Conservation (phyloP, 2,797 vertebrate genomes). For the Myotis myotis region DNA sequence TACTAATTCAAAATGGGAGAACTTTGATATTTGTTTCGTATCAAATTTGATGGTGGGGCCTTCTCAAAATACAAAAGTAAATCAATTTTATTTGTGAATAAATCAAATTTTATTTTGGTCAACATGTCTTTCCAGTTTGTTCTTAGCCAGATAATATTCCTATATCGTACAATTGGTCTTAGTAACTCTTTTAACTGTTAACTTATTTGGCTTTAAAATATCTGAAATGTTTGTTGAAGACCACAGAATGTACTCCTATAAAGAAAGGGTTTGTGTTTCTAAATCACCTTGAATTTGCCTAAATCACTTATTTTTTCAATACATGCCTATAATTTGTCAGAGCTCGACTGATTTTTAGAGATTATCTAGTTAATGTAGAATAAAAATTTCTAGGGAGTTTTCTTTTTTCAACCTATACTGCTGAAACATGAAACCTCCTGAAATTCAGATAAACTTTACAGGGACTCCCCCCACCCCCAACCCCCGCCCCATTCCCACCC, state of each 20-base stretch:
- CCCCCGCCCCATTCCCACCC: background rate
- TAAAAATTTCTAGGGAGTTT: slow-evolving; percentile 8
- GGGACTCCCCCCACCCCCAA: background rate
- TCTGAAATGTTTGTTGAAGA: slow-evolving; percentile 47
- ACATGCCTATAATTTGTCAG: slow-evolving; percentile 12
- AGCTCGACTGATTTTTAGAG: slow-evolving; percentile 44
- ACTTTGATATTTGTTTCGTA: background rate
- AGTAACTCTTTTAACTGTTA: slow-evolving; percentile 56
- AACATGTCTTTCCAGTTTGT: background rate
- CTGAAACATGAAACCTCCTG: background rate
- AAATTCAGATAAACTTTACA: slow-evolving; percentile 20
- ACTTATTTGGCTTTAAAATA: slow-evolving; percentile 58
- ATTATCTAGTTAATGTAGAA: slow-evolving; percentile 47
- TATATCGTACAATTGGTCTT: slow-evolving; percentile 31
- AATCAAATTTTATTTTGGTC: slow-evolving; percentile 44
- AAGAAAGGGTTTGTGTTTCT: slow-evolving; percentile 46
- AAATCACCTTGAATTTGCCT: slow-evolving; percentile 33
- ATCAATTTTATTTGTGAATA: slow-evolving; percentile 19
- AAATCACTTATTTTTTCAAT: background rate
- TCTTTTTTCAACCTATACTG: slow-evolving; percentile 30
- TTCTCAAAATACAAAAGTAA: slow-evolving; percentile 49
- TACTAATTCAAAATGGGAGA: slow-evolving; percentile 8
- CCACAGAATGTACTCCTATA: slow-evolving; percentile 43
- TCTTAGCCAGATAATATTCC: background rate
- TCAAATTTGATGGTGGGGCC: slow-evolving; percentile 3